phyloP scores from a whole-genome alignment of 2,113 vertebrate species.

The Colistium nudipinnis region DNA sequence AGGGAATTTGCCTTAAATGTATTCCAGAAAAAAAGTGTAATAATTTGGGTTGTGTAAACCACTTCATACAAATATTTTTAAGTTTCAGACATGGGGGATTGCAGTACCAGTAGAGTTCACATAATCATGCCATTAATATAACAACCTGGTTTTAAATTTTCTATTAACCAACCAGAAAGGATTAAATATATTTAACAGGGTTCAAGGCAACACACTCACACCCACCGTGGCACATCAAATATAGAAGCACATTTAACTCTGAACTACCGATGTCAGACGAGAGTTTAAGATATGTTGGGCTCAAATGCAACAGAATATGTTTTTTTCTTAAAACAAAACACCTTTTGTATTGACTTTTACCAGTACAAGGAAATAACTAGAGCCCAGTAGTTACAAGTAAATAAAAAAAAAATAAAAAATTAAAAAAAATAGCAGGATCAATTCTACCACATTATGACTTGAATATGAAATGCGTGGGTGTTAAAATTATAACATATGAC shows the following conservation, averaged over 20 bases:
- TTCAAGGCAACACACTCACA: conserved; percentile 29
- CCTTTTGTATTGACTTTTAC: conserved; percentile 5
- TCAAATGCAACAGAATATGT: not conserved
- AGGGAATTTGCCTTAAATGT: not conserved
- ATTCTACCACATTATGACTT: conserved; percentile 34
- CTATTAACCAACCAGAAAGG: conserved; percentile 22
- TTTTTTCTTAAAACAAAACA: conserved; percentile 1
- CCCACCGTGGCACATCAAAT: conserved; percentile 36
- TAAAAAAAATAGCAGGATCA: conserved; percentile 23
- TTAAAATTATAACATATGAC: conserved; percentile 44
- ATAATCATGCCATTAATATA: conserved; percentile 5
- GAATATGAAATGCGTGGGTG: conserved; percentile 38
- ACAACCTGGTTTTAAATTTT: conserved; percentile 43
- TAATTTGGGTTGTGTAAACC: conserved; percentile 37
- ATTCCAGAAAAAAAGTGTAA: conserved; percentile 2
- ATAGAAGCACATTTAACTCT: conserved; percentile 8
- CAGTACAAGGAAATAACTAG: conserved; percentile 11
- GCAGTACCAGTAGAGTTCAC: not conserved
- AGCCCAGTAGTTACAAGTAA: not conserved
- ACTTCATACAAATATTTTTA: conserved; percentile 25
- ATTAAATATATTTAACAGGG: conserved; percentile 9
- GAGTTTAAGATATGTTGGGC: conserved; percentile 12
- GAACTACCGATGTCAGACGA: not conserved
- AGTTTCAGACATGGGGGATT: conserved; percentile 15
- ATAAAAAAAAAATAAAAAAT: conserved; percentile 19